Evolutionary conservation across 2,113 vertebrate species (phyloP).

Genomic region (Sorex fumeus): DNA sequence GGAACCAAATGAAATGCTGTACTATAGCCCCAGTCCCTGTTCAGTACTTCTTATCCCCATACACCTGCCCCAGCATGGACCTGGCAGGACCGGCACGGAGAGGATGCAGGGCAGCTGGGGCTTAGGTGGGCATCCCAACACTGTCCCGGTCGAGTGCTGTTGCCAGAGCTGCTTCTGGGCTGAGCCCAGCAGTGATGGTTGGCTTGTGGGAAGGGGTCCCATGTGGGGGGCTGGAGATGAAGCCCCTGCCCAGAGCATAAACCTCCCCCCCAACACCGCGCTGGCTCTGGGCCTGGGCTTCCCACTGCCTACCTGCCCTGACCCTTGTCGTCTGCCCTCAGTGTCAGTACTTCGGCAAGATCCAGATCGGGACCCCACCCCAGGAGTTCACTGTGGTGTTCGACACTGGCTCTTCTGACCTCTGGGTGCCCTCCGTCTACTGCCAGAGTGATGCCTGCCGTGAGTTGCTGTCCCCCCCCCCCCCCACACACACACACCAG

Average conservation of each 20-base stretch:
- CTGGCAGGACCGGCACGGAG: neutral
- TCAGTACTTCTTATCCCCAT: neutral
- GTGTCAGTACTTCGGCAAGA: conserved; percentile 89
- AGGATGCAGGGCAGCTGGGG: no score
- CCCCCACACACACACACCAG: no score
- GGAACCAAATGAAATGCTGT: no score
- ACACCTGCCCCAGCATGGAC: accelerated
- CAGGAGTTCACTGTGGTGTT: conserved; percentile 90
- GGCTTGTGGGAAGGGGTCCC: neutral
- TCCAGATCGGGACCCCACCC: conserved; percentile 86
- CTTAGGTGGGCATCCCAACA: neutral
- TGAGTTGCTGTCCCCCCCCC: no score
- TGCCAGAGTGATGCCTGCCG: conserved; percentile 88
- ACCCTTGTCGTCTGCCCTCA: conserved; percentile 45
- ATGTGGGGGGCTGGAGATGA: neutral
- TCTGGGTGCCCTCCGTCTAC: conserved; percentile 90
- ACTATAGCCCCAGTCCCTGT: neutral
- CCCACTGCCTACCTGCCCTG: neutral
- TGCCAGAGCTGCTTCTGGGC: neutral
- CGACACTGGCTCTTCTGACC: conserved; percentile 89
- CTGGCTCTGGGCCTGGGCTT: accelerated
- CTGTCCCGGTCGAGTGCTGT: neutral
- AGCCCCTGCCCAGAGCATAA: neutral
- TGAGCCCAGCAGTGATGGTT: neutral
- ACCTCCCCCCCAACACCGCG: no score